These are phyloP conservation scores for Silurus aristotelis DNA, from an alignment of 2,797 vertebrate species.

Conservation along the genomic window DNA sequence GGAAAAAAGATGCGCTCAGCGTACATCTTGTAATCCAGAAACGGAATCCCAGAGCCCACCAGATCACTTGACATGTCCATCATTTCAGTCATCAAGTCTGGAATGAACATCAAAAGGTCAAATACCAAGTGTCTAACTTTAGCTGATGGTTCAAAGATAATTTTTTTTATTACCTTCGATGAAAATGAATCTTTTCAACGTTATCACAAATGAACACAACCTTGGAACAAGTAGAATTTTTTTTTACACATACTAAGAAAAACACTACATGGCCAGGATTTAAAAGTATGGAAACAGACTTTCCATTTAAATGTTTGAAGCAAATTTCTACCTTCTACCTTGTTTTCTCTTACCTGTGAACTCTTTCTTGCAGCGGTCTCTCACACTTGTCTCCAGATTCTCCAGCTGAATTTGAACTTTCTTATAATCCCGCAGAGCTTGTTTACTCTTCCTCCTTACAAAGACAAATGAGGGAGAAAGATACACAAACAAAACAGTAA, in stretches of 20 bases:
- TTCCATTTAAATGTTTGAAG: background rate
- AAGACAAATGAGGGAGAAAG: background rate
- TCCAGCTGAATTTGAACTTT: constrained; percentile 98
- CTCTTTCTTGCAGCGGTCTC: constrained; percentile 98
- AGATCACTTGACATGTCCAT: constrained; percentile 97
- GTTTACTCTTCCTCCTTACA: constrained; percentile 93
- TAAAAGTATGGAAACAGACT: background rate
- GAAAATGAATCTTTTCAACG: constrained; percentile 35
- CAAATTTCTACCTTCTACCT: background rate
- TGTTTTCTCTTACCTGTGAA: constrained; percentile 84
- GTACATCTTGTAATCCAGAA: constrained; percentile 93
- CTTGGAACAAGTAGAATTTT: background rate
- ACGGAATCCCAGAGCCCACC: constrained; percentile 92
- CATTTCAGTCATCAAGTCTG: constrained; percentile 99
- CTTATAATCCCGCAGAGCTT: constrained; percentile 95
- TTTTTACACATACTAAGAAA: background rate
- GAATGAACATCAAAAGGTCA: constrained; percentile 27
- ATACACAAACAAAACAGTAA: background rate
- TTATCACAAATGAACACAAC: background rate
- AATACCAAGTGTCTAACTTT: background rate
- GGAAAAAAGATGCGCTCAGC: constrained; percentile 98
- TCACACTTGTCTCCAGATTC: constrained; percentile 95
- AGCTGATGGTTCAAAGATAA: background rate
- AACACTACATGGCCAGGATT: background rate
- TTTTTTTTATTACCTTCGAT: constrained; percentile 23